Conservation (phyloP, 2,113 vertebrate genomes). For the Mobula hypostoma region DNA sequence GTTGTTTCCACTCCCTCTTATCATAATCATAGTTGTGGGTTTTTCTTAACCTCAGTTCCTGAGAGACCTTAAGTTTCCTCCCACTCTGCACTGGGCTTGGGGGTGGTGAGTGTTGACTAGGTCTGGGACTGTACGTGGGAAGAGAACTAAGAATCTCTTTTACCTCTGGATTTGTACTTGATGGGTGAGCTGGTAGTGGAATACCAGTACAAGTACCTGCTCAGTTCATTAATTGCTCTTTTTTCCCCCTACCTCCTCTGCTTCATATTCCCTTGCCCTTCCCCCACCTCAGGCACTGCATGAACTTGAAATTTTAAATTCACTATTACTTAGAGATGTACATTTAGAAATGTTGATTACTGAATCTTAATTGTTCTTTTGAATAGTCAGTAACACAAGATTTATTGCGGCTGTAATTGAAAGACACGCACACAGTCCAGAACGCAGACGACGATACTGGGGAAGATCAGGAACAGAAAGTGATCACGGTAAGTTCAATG, state of each 20-base stretch:
- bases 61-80: not conserved
- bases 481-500: slow-evolving; percentile 76
- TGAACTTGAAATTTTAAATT: not conserved
- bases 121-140: not conserved
- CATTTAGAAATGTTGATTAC: not conserved
- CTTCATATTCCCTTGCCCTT: too few relatives aligned
- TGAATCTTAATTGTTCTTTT: slow-evolving; percentile 33
- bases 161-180: not conserved
- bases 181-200: not conserved
- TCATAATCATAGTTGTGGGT: not conserved
- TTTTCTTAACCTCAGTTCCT: not conserved
- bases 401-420: slow-evolving; percentile 96
- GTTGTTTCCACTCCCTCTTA: not conserved
- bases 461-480: slow-evolving; percentile 93
- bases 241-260: too few relatives aligned
- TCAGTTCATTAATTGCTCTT: not conserved
- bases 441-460: slow-evolving; percentile 89
- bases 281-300: not conserved
- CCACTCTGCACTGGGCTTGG: not conserved
- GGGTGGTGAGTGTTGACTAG: too few relatives aligned
- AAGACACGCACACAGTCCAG: slow-evolving; percentile 89
- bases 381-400: slow-evolving; percentile 86
- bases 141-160: not conserved
- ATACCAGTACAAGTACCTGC: not conserved
- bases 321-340: not conserved